Percentiles rank a stretch among this genome's conserved stretches.
These are phyloP conservation scores for Chascanopsetta lugubris DNA, from an alignment of 2,113 vertebrate species.

Conservation along the genomic window DNA sequence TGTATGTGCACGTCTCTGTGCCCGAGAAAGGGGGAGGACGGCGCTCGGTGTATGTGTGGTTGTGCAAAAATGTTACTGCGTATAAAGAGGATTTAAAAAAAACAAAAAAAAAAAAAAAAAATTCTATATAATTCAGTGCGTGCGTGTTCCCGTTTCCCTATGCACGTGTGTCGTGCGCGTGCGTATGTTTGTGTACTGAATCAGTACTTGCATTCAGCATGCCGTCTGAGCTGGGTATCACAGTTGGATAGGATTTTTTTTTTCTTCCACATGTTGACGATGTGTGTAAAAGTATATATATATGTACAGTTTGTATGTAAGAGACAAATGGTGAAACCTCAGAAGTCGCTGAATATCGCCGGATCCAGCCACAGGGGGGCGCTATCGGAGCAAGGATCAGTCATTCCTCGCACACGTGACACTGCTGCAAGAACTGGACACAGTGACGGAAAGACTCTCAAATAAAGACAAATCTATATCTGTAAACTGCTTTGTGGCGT, in stretches of 20 bases:
- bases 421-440: conserved; percentile 74
- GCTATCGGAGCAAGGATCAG: conserved; percentile 23
- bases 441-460: conserved; percentile 60
- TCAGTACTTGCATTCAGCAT: conserved; percentile 83
- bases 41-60: conserved; percentile 27
- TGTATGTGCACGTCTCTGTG: background rate
- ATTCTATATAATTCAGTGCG: background rate
- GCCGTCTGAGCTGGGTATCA: conserved; percentile 78
- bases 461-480: conserved; percentile 74
- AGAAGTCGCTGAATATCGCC: conserved; percentile 49
- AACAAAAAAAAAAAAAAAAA: background rate
- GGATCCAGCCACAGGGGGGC: conserved; percentile 36
- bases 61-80: conserved; percentile 34
- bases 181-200: conserved; percentile 79
- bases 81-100: background rate
- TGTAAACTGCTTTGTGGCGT: conserved; percentile 29
- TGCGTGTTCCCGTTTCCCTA: conserved; percentile 30
- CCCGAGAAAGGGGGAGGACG: background rate
- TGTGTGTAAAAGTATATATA: conserved; percentile 64
- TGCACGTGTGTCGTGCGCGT: conserved; percentile 69
- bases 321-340: conserved; percentile 65
- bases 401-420: conserved; percentile 61
- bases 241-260: conserved; percentile 65
- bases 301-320: conserved; percentile 74
- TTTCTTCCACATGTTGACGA: conserved; percentile 70